Evolutionary conservation across 2,113 vertebrate genomes (phyloP).

Genomic region (Ramphastos sulfuratus): DNA sequence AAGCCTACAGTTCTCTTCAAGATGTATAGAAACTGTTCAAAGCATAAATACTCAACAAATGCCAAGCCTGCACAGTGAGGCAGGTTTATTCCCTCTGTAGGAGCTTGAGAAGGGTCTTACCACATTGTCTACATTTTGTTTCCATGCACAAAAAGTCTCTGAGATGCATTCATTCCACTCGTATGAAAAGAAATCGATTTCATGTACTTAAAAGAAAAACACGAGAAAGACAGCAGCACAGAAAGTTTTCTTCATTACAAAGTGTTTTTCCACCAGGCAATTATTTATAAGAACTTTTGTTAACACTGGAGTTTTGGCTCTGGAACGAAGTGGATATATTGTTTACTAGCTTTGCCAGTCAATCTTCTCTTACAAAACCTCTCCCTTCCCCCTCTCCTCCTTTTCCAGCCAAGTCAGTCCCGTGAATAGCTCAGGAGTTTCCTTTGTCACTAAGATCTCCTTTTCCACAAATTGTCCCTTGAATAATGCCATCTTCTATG

Average conservation of each 20-base stretch:
- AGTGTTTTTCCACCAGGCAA: constrained; percentile 63
- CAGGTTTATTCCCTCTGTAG: neutral
- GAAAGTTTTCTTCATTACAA: constrained; percentile 60
- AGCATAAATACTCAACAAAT: neutral
- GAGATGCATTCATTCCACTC: constrained; percentile 10
- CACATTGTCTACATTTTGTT: neutral
- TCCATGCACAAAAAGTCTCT: neutral
- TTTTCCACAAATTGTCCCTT: constrained; percentile 64
- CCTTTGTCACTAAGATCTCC: constrained; percentile 57
- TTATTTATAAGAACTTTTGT: constrained; percentile 64
- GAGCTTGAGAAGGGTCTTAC: neutral
- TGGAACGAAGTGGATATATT: constrained; percentile 51
- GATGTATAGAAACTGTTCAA: neutral
- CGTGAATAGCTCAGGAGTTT: constrained; percentile 50
- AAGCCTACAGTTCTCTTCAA: neutral
- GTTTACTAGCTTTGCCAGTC: constrained; percentile 46
- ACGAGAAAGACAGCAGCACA: constrained; percentile 37
- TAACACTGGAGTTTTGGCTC: constrained; percentile 66
- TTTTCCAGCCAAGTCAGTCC: constrained; percentile 24
- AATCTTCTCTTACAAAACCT: constrained; percentile 49
- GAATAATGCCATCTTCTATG: constrained; percentile 72
- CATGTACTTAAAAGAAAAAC: constrained; percentile 20
- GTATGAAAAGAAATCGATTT: neutral
- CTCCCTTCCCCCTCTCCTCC: constrained; percentile 43
- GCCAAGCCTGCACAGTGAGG: neutral